Conservation (phyloP, 2,888 invertebrate genomes). For the Sphinx pinastri region DNA sequence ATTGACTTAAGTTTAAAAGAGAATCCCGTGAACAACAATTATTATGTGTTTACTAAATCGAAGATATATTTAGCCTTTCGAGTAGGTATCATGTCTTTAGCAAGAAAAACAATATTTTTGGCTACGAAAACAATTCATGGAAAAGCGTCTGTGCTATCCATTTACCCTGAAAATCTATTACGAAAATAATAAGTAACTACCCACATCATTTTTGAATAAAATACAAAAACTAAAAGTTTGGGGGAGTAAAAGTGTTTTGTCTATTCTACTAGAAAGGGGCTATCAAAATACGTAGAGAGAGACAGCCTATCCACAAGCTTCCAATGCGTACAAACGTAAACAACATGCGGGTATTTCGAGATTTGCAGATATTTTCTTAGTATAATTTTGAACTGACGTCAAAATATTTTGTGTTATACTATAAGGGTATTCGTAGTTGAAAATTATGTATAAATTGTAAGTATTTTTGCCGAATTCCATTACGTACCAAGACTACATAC, state of each 20-base stretch:
- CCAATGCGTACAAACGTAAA: neutral
- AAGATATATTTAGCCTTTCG: too few relatives aligned
- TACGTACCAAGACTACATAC: slow-evolving; percentile 59
- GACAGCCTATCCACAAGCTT: neutral
- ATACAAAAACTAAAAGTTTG: neutral
- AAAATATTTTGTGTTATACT: too few relatives aligned
- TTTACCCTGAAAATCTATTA: too few relatives aligned
- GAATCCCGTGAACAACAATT: too few relatives aligned
- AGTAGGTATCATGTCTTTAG: too few relatives aligned
- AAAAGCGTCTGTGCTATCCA: too few relatives aligned
- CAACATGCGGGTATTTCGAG: neutral
- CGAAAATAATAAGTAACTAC: too few relatives aligned
- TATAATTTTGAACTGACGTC: too few relatives aligned
- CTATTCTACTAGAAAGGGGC: neutral
- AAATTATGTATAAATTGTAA: neutral
- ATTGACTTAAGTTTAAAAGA: too few relatives aligned
- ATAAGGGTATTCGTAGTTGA: too few relatives aligned
- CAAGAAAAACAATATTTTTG: too few relatives aligned
- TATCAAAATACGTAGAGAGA: neutral
- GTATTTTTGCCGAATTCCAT: slow-evolving; percentile 23
- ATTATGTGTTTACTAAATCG: too few relatives aligned
- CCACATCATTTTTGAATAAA: neutral
- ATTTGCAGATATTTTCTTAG: neutral
- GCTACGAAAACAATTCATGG: neutral
- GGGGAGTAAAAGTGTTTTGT: neutral